Evolutionary conservation across 2,888 invertebrate genomes (phyloP), one percentile per base, ranked within the genome.

Genomic region (Coleophora flavipennella): DNA sequence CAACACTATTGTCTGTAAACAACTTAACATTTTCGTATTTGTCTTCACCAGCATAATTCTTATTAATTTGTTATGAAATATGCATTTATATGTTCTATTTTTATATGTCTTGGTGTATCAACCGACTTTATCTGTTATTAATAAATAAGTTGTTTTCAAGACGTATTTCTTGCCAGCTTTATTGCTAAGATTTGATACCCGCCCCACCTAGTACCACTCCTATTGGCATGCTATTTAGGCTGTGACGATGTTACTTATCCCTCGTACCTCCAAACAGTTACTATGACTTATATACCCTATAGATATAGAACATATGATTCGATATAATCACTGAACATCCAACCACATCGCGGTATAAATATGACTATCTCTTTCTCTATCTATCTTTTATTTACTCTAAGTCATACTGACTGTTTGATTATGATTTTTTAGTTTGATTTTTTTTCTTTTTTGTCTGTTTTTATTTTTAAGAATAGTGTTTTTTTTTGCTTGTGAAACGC

Each of bases 331-430:
- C 74, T 75, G 50, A 67, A 79, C 79, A 76, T 69, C 20, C 44
- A 69, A 69, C 60, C 64, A 80, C 80, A 78, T 64, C 66, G 77
- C 75, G 78, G 67, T 77, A 80, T 76, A 71, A 74, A 80, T 80
- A 80, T 79, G 75, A 73, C 77, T 79, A 54, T 76, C 64, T 73
- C 71, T 76, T 46, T 72, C 65, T 79, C 66, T 75, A 44, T 78
- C 79, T 83, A 54, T 78, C 73, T 81, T 74, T 80, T 77, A 62
- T 74, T 83, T 71, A 66, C 69, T 74, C 67, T 75, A 38, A 83
- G 83, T 84, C 84, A 84, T 84, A 84, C 81, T 84, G 84, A 83
- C 84, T 84, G 84, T 84, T 84, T 84, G 84, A 67, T 80, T 83
- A 78, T 59, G 67, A 29, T 29, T 29, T 29, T 29, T 29, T 29